Conservation (phyloP, 2,888 invertebrate genomes). For the Ormyrus thymus region DNA sequence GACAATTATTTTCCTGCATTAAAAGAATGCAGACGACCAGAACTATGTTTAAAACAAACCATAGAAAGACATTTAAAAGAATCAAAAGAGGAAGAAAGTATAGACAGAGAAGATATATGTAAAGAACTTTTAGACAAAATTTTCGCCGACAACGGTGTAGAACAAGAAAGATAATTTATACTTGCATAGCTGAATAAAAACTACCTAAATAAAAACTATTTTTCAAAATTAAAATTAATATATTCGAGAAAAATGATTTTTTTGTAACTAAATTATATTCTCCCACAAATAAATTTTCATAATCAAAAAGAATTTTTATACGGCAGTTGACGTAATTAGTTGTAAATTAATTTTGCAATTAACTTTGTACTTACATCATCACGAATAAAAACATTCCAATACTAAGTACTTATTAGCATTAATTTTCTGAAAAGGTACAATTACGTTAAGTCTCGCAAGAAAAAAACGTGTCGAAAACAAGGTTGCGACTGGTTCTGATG, state of each 20-base stretch:
- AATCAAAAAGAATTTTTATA: background rate
- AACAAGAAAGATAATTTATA: slow-evolving; percentile 67
- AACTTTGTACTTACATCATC: background rate
- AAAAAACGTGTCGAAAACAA: slow-evolving; percentile 1
- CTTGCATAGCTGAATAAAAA: too few species aligned
- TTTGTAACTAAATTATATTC: slow-evolving; percentile 8
- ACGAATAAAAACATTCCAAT: slow-evolving; percentile 1
- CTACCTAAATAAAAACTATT: background rate
- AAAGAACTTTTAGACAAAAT: slow-evolving; percentile 65
- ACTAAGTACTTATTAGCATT: background rate
- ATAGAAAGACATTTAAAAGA: slow-evolving; percentile 66
- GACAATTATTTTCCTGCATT: slow-evolving; percentile 68
- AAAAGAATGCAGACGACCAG: slow-evolving; percentile 68
- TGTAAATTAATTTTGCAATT: background rate
- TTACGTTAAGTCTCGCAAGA: background rate
- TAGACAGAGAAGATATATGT: slow-evolving; percentile 68
- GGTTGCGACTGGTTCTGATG: background rate
- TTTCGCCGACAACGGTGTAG: slow-evolving; percentile 65
- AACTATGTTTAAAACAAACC: slow-evolving; percentile 66
- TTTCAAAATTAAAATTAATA: background rate
- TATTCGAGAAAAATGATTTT: background rate
- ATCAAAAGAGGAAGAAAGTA: slow-evolving; percentile 64
- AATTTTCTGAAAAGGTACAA: background rate
- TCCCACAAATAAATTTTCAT: slow-evolving; percentile 33
- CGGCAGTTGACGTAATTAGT: background rate